Evolutionary conservation across 2,797 vertebrate genomes (phyloP).

Genomic region (Arnoldichthys spilopterus): DNA sequence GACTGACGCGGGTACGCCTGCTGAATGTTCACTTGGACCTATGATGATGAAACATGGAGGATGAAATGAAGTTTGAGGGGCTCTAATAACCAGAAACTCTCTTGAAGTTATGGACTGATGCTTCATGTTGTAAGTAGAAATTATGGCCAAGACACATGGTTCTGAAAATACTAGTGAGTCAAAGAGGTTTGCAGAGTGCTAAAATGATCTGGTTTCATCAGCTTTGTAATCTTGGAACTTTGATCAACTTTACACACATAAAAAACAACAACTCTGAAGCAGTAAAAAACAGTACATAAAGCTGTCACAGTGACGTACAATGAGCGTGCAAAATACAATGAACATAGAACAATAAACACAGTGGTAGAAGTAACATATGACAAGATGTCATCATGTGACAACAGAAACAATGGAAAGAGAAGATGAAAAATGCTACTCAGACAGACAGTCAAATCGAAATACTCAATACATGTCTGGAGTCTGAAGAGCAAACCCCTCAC

Average conservation of each 20-base stretch:
- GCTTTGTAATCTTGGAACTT: background rate
- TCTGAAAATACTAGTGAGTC: background rate
- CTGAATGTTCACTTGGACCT: constrained; percentile 17
- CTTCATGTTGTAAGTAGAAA: background rate
- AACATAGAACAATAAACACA: background rate
- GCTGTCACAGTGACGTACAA: background rate
- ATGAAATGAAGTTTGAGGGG: background rate
- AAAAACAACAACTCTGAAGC: background rate
- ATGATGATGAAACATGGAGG: background rate
- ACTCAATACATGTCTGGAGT: background rate
- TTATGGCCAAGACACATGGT: background rate
- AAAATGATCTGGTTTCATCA: background rate
- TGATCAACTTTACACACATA: background rate
- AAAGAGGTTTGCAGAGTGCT: too few species aligned
- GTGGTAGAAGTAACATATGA: background rate
- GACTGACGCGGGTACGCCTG: constrained; percentile 43
- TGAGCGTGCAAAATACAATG: background rate
- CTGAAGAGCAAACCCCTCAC: background rate
- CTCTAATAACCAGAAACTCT: background rate
- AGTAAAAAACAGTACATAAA: background rate
- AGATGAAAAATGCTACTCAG: background rate
- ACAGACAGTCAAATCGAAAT: background rate
- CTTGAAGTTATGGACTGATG: too few species aligned
- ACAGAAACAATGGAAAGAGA: background rate
- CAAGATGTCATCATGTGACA: background rate